Base-by-base conservation (phyloP, 2,797 vertebrate genomes). In the Simalia tracyae region DNA sequence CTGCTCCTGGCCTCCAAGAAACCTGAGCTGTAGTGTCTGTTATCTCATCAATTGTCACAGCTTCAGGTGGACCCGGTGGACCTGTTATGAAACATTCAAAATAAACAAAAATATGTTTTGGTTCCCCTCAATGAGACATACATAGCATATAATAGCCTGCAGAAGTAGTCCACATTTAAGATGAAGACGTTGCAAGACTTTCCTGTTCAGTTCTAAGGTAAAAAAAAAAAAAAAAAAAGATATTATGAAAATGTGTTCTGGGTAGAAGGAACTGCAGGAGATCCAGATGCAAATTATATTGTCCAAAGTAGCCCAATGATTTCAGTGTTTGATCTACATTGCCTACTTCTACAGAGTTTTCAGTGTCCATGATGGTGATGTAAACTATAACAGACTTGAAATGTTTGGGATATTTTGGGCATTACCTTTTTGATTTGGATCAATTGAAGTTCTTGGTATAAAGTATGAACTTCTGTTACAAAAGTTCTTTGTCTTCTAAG, bases 1-100 rank as follows among this genome's bases (percentile, higher is more conserved):
- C 99, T 57, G 98, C 98, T 95, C 99, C 99, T 0, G 98, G 98
- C 96, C 98, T 98, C 99, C 99, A 99, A 97, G 99, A 99, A 91
- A 99, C 98, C 97, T 99, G 98, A 36, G 98, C 99, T 0, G 98
- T 99, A 95, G 97, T 99, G 94, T 99, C 99, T 3, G 98, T 99
- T 96, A 99, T 99, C 96, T 99, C 99, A 72, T 99, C 99, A 91
- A 99, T 98, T 81, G 98, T 98, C 97, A 99, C 98, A 68, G 98
- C 98, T 96, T 98, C 98, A 9, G 99, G 99, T 3, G 99, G 98
- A 0, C 99, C 98, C 0, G 99, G 99, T 94, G 99, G 99, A 97
- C 99, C 99, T 99, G 97, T 94, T 36, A 50, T 94, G 96, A 95
- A 96, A 93, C 68, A 11, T 0, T 93, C 17, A 92, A 19, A 46